Percentiles rank a stretch among this genome's conserved stretches.
Conservation (phyloP, 2,113 vertebrate species). For the Camarhynchus parvulus region DNA sequence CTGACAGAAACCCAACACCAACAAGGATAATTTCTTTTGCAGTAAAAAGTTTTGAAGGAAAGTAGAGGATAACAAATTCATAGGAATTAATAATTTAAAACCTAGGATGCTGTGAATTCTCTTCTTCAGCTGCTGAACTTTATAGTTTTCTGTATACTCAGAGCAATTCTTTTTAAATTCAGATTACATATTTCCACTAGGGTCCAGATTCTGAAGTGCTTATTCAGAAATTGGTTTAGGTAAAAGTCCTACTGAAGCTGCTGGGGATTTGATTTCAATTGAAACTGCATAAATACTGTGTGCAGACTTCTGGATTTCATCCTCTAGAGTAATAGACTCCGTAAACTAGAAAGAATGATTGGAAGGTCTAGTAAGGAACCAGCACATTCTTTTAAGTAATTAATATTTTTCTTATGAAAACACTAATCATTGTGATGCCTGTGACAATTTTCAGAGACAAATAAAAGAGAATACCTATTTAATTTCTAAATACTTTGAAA, state of each 20-base stretch:
- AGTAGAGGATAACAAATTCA: conserved; percentile 50
- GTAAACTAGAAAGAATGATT: conserved; percentile 13
- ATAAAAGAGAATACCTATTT: not conserved
- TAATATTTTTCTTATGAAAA: conserved; percentile 44
- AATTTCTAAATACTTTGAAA: conserved; percentile 54
- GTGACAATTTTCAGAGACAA: conserved; percentile 1
- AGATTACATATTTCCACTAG: conserved; percentile 41
- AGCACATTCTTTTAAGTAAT: not conserved
- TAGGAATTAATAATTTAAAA: conserved; percentile 44
- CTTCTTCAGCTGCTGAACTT: not conserved
- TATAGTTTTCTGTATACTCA: not conserved
- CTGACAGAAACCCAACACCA: not conserved
- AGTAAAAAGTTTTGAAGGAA: conserved; percentile 36
- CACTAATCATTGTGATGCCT: conserved; percentile 1
- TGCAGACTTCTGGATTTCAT: not conserved
- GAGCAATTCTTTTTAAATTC: conserved; percentile 61
- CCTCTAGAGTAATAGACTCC: not conserved
- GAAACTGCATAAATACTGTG: conserved; percentile 17
- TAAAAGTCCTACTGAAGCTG: conserved; percentile 29
- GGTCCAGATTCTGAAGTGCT: conserved; percentile 34
- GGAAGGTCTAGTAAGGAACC: not conserved
- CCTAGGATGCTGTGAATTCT: conserved; percentile 19
- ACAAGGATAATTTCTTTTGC: not conserved
- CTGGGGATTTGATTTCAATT: conserved; percentile 10
- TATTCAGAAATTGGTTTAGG: conserved; percentile 49